Percentiles rank a stretch among this genome's conserved stretches.
phyloP scores from a whole-genome alignment of 2,888 invertebrate species.

The Heliconius erato region DNA sequence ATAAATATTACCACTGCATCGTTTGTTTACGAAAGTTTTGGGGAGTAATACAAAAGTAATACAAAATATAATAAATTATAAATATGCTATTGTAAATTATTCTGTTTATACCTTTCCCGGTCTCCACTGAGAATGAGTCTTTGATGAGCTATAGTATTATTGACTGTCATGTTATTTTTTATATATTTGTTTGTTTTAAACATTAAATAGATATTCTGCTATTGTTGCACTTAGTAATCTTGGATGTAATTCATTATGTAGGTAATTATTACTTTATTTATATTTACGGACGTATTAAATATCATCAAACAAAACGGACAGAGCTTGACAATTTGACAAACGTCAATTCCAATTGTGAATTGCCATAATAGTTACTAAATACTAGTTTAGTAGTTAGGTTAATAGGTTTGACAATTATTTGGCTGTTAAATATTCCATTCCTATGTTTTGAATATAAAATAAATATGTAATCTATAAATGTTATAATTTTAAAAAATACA shows the following conservation, averaged over 20 bases:
- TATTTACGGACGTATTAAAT: not conserved
- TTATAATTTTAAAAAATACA: too few species aligned
- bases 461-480: too few species aligned
- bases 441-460: too few species aligned
- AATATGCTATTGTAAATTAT: not conserved
- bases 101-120: slow-evolving; percentile 72
- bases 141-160: slow-evolving; percentile 84
- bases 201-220: not conserved
- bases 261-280: slow-evolving; percentile 2
- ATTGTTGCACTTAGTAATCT: not conserved
- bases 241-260: not conserved
- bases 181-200: not conserved
- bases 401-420: not conserved
- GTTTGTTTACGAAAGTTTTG: not conserved
- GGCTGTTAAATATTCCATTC: too few species aligned
- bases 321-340: slow-evolving; percentile 1
- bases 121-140: slow-evolving; percentile 81
- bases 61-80: not conserved
- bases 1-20: not conserved
- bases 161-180: slow-evolving; percentile 72
- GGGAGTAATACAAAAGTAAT: not conserved
- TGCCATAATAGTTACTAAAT: not conserved
- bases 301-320: slow-evolving; percentile 8
- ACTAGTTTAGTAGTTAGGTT: not conserved
- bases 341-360: not conserved